These are phyloP conservation scores for Chrysaora quinquecirrha DNA, from an alignment of 30 jellyfish, hydroid and myxozoan genomes.

Conservation along the genomic window DNA sequence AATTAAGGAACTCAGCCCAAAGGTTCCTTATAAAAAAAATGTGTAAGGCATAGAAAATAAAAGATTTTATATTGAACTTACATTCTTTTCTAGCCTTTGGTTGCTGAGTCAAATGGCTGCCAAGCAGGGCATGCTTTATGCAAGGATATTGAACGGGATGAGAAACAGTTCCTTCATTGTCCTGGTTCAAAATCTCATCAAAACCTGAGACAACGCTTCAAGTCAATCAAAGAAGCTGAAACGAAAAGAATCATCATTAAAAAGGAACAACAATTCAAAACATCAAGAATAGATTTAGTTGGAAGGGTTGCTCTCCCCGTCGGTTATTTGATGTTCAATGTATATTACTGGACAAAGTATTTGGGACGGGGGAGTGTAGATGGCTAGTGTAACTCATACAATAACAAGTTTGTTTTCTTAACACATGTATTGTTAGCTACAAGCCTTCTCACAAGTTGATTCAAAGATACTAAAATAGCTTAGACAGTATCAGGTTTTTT, in stretches of 20 bases:
- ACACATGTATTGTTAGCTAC: no score
- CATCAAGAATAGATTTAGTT: slow-evolving; percentile 64
- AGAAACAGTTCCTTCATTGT: slow-evolving; percentile 12
- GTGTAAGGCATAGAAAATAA: no score
- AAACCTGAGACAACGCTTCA: slow-evolving; percentile 32
- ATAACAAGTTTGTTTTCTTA: no score
- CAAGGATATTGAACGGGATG: neutral
- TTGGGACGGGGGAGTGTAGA: no score
- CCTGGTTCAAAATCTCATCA: slow-evolving; percentile 40
- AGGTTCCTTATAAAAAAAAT: no score
- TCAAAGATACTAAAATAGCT: no score
- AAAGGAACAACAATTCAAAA: slow-evolving; percentile 1
- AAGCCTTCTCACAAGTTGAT: no score
- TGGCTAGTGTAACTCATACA: no score
- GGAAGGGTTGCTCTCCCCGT: slow-evolving; percentile 84
- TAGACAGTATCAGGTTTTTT: no score
- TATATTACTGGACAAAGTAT: slow-evolving; percentile 75
- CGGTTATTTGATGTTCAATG: slow-evolving; percentile 71
- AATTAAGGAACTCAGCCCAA: no score
- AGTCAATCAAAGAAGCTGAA: neutral
- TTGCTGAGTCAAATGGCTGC: neutral
- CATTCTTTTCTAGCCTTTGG: neutral
- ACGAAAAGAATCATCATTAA: neutral
- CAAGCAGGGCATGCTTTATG: neutral
- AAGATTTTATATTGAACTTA: no score